Conservation (phyloP, 2,797 vertebrate genomes). For the Spea hammondii region DNA sequence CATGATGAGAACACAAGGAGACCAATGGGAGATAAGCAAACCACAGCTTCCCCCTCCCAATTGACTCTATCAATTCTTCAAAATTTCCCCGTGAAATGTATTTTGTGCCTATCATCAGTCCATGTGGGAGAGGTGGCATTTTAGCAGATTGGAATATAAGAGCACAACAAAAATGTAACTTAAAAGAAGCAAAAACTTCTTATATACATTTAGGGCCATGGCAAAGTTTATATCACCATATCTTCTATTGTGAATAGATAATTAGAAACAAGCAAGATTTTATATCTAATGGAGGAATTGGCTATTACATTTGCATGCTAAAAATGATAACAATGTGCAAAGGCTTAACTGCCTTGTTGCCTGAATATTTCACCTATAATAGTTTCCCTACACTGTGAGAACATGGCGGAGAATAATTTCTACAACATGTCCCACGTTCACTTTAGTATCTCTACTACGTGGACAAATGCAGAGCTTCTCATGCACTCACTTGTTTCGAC, state of each 20-base stretch:
- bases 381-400: neutral
- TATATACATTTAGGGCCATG: too few species aligned
- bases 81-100: too few species aligned
- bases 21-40: too few species aligned
- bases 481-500: constrained; percentile 94
- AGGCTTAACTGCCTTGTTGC: neutral
- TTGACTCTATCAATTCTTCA: too few species aligned
- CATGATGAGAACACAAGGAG: too few species aligned
- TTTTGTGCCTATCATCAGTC: too few species aligned
- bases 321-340: neutral
- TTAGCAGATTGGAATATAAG: too few species aligned
- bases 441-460: neutral
- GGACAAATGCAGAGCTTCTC: constrained; percentile 34
- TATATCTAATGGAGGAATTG: constrained; percentile 5
- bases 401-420: neutral
- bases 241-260: neutral
- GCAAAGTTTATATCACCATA: too few species aligned
- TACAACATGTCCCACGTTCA: neutral
- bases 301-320: neutral
- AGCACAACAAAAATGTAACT: too few species aligned
- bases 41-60: too few species aligned
- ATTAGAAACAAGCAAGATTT: neutral
- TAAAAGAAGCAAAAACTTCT: too few species aligned
- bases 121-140: too few species aligned
- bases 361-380: neutral